Conservation (phyloP, 2,888 invertebrate genomes). For the Listrodromus nycthemerus region DNA sequence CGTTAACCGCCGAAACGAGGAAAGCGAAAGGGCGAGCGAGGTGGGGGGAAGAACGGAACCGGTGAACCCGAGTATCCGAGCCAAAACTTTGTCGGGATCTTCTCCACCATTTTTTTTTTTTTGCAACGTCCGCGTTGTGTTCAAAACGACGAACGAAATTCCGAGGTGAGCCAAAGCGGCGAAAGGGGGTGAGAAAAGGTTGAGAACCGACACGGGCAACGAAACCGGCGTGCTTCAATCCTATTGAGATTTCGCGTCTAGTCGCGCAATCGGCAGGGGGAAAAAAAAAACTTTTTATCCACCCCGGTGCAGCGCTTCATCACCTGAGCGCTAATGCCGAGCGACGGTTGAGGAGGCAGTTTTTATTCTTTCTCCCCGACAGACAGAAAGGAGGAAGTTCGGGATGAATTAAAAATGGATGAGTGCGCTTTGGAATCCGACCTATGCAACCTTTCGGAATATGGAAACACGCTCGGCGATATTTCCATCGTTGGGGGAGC, state of each 20-base stretch:
- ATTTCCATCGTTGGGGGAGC: constrained; percentile 60
- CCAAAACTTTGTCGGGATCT: constrained; percentile 20
- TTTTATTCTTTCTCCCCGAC: constrained; percentile 32
- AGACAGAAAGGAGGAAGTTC: constrained; percentile 28
- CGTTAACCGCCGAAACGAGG: constrained; percentile 6
- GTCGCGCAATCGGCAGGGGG: constrained; percentile 41
- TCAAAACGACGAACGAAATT: constrained; percentile 26
- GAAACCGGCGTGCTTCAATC: constrained; percentile 43
- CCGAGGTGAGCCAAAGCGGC: constrained; percentile 18
- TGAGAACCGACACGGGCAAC: neutral
- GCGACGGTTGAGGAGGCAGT: constrained; percentile 30
- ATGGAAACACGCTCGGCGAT: constrained; percentile 66
- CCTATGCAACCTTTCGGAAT: too few relatives aligned
- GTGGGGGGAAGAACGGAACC: neutral
- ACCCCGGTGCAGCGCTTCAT: constrained; percentile 53
- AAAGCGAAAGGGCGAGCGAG: constrained; percentile 25
- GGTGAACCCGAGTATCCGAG: constrained; percentile 5
- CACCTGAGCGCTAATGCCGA: constrained; percentile 38
- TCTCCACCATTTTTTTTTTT: neutral
- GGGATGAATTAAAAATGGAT: constrained; percentile 52
- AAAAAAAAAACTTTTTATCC: constrained; percentile 60
- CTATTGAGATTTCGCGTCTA: constrained; percentile 22
- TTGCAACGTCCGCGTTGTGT: neutral
- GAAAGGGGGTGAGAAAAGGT: constrained; percentile 32
- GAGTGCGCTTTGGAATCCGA: constrained; percentile 53